phyloP scores from a whole-genome alignment of 2,113 vertebrate species.

The Plecturocebus donacophilus region DNA sequence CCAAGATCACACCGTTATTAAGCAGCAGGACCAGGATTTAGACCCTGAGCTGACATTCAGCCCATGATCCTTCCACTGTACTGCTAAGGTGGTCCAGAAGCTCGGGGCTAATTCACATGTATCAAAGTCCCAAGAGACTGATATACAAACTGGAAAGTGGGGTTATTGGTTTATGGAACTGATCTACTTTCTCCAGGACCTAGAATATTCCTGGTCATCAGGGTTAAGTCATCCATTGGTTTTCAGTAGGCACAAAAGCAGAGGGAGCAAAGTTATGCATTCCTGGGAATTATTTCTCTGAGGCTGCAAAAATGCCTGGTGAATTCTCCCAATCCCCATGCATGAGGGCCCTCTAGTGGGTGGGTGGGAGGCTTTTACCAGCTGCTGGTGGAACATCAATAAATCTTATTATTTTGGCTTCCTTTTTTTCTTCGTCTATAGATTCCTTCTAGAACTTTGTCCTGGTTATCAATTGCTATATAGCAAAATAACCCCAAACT shows the following conservation, averaged over 20 bases:
- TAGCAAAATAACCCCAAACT: not conserved
- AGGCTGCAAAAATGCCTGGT: not conserved
- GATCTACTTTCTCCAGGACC: not conserved
- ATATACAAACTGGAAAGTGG: not conserved
- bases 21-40: not conserved
- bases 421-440: not conserved
- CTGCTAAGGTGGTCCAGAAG: not conserved
- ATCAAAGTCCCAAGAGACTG: not conserved
- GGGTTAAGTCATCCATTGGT: not conserved
- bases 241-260: not conserved
- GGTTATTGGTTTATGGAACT: not conserved
- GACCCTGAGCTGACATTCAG: not conserved
- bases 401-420: not conserved
- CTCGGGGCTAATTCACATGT: not conserved
- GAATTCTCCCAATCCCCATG: not conserved
- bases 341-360: no score
- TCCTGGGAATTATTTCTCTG: not conserved
- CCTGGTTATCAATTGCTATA: not conserved
- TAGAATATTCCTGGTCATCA: not conserved
- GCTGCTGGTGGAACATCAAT: not conserved
- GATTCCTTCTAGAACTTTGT: not conserved
- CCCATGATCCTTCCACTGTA: no score
- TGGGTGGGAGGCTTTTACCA: no score
- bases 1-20: fast-evolving
- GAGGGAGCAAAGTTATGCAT: not conserved